These are phyloP conservation scores for Thrips palmi DNA, from an alignment of 1,140 invertebrate genomes.

Conservation along the genomic window DNA sequence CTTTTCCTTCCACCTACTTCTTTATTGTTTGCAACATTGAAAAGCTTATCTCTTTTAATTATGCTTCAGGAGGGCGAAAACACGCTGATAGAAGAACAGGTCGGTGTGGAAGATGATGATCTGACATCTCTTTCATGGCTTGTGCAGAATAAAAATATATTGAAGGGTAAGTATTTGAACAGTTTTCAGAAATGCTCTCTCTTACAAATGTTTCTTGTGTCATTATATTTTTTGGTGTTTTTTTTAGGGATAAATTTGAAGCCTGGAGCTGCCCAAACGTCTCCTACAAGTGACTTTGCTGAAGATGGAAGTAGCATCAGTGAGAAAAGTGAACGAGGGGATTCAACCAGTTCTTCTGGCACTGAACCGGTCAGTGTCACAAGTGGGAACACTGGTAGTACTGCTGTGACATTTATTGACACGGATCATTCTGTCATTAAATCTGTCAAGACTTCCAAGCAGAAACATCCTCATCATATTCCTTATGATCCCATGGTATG, in stretches of 20 bases:
- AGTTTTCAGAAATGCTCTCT: neutral
- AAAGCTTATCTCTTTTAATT: neutral
- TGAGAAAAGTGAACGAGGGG: constrained; percentile 15
- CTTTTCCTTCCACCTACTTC: neutral
- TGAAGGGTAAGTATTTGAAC: constrained; percentile 40
- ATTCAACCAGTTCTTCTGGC: constrained; percentile 16
- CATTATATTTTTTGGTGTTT: constrained; percentile 12
- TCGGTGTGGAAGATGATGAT: constrained; percentile 48
- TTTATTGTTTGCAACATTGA: neutral
- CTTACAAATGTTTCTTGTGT: neutral
- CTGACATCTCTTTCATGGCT: constrained; percentile 78
- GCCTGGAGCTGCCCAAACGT: constrained; percentile 14
- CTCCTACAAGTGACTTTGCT: constrained; percentile 19
- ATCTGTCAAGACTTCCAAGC: no score
- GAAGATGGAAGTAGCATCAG: constrained; percentile 18
- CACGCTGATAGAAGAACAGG: constrained; percentile 4
- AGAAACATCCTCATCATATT: constrained; percentile 51
- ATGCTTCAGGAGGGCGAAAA: neutral
- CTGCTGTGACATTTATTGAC: neutral
- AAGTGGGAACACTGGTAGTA: neutral
- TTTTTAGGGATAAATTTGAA: constrained; percentile 30
- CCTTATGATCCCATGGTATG: constrained; percentile 40
- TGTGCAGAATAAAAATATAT: constrained; percentile 74
- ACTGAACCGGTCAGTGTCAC: constrained; percentile 3
- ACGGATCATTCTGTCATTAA: no score